Evolutionary conservation across 2,797 vertebrate genomes (phyloP).

Genomic region (Sebastes ruberrimus): DNA sequence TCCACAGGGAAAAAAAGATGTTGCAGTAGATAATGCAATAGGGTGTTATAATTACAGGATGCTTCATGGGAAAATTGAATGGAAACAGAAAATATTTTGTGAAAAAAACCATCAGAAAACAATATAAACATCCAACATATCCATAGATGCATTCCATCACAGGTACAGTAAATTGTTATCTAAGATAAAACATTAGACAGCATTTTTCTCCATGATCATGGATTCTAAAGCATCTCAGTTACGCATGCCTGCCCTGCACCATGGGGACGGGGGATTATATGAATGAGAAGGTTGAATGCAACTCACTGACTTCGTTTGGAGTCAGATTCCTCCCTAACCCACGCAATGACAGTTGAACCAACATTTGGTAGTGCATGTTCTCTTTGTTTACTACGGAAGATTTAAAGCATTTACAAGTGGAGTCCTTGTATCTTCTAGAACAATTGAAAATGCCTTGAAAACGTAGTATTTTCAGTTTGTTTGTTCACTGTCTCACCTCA

Average conservation of each 20-base stretch:
- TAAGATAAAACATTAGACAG: background rate
- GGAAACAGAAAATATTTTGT: background rate
- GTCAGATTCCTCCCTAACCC: background rate
- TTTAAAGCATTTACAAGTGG: background rate
- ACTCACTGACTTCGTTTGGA: conserved; percentile 27
- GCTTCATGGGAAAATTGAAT: background rate
- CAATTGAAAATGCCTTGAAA: background rate
- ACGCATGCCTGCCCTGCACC: conserved; percentile 28
- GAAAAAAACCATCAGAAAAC: background rate
- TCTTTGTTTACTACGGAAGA: background rate
- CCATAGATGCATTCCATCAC: background rate
- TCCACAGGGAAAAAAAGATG: background rate
- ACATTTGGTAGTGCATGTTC: background rate
- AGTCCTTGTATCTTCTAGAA: background rate
- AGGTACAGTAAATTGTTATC: background rate
- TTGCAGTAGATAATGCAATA: background rate
- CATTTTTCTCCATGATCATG: background rate
- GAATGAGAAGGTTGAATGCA: conserved; percentile 15
- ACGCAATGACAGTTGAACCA: conserved; percentile 3
- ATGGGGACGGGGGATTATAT: conserved; percentile 19
- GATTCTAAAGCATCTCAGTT: conserved; percentile 13
- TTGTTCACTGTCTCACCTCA: background rate
- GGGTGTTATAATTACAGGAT: background rate
- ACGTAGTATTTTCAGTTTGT: background rate
- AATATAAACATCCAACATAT: background rate